Conservation (phyloP, 2,888 invertebrate genomes). For the Aphrophora alni region DNA sequence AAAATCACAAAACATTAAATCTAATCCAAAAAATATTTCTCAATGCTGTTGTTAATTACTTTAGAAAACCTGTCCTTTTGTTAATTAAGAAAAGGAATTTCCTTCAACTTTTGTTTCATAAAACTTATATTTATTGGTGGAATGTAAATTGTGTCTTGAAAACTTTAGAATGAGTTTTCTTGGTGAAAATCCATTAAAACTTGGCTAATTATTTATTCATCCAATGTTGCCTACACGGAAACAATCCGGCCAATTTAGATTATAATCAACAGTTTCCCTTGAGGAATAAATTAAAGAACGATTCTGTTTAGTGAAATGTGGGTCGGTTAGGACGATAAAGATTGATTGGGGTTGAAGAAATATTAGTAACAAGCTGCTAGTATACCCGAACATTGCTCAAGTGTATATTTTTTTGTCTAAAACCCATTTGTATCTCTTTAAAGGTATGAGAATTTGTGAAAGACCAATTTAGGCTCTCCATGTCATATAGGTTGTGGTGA, state of each 20-base stretch:
- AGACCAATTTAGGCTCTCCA: too few relatives aligned
- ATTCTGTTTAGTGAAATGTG: background rate
- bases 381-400: too few relatives aligned
- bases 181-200: background rate
- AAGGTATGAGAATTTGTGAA: too few relatives aligned
- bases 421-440: too few relatives aligned
- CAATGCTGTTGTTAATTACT: background rate
- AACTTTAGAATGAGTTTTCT: background rate
- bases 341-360: too few relatives aligned
- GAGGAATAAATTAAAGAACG: background rate
- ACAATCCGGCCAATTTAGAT: background rate
- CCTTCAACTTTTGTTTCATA: background rate
- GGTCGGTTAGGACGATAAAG: too few relatives aligned
- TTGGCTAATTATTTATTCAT: background rate
- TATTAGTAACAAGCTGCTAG: too few relatives aligned
- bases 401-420: too few relatives aligned
- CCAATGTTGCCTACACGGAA: background rate
- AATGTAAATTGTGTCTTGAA: background rate
- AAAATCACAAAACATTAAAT: too few relatives aligned
- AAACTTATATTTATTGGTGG: background rate
- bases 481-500: too few relatives aligned
- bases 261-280: background rate
- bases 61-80: background rate
- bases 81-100: background rate
- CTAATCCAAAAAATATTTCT: background rate